Evolutionary conservation across 2,888 invertebrate species (phyloP).

Genomic region (Cantharis lateralis): DNA sequence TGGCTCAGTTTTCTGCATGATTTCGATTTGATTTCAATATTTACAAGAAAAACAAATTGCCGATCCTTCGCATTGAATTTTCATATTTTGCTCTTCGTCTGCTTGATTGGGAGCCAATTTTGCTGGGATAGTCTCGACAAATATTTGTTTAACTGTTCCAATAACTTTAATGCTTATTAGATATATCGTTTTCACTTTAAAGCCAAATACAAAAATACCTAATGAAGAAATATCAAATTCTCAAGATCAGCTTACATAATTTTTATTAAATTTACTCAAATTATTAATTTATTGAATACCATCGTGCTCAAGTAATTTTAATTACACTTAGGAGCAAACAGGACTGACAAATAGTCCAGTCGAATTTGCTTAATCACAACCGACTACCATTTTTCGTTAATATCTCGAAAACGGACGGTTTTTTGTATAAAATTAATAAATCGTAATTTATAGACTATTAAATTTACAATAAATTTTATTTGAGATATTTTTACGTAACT

Average conservation of each 20-base stretch:
- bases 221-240: neutral
- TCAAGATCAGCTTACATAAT: neutral
- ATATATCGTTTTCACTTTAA: neutral
- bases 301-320: too few relatives aligned
- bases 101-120: neutral
- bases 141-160: neutral
- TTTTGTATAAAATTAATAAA: neutral
- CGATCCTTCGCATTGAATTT: neutral
- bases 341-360: too few relatives aligned
- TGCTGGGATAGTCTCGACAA: neutral
- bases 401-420: neutral
- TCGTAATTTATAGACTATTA: neutral
- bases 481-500: neutral
- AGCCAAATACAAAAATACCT: neutral
- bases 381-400: neutral
- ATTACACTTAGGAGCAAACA: too few relatives aligned
- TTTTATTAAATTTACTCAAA: neutral
- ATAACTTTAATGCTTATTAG: neutral
- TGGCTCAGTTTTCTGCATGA: conserved; percentile 17
- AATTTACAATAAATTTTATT: neutral
- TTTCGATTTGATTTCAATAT: conserved; percentile 2
- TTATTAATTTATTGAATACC: too few relatives aligned
- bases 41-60: neutral
- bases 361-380: neutral
- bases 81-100: neutral